phyloP scores from a whole-genome alignment of 2,113 vertebrate genomes.

The Gopherus flavomarginatus region DNA sequence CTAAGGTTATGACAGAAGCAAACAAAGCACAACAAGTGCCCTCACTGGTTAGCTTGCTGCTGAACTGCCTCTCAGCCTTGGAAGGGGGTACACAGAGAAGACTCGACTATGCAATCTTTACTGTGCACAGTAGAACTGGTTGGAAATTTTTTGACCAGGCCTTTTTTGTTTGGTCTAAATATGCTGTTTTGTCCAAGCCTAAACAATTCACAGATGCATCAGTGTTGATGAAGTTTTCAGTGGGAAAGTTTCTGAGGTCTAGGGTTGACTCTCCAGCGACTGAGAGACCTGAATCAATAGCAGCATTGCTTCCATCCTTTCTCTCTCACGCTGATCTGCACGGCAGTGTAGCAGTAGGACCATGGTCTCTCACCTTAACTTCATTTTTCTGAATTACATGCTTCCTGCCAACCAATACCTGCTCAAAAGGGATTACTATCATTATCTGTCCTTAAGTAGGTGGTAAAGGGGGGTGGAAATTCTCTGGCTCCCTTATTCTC shows the following conservation, averaged over 20 bases:
- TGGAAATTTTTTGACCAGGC: neutral
- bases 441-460: neutral
- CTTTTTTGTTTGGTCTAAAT: neutral
- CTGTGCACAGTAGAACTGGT: neutral
- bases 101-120: fast-evolving
- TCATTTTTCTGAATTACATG: neutral
- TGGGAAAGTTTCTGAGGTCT: neutral
- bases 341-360: neutral
- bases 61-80: neutral
- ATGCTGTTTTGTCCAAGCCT: neutral
- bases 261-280: neutral
- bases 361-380: neutral
- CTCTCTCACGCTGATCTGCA: neutral
- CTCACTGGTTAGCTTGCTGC: fast-evolving
- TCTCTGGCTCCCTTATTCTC: neutral
- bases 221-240: neutral
- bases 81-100: neutral
- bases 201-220: neutral
- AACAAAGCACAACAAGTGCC: neutral
- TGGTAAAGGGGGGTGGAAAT: neutral
- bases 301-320: neutral
- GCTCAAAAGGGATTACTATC: neutral
- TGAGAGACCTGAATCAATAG: neutral
- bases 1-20: too few relatives aligned
- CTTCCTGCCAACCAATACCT: neutral